Evolutionary conservation across 37 sponge, comb jelly and placozoan species (phyloP).

Genomic region (Sycon ciliatum): DNA sequence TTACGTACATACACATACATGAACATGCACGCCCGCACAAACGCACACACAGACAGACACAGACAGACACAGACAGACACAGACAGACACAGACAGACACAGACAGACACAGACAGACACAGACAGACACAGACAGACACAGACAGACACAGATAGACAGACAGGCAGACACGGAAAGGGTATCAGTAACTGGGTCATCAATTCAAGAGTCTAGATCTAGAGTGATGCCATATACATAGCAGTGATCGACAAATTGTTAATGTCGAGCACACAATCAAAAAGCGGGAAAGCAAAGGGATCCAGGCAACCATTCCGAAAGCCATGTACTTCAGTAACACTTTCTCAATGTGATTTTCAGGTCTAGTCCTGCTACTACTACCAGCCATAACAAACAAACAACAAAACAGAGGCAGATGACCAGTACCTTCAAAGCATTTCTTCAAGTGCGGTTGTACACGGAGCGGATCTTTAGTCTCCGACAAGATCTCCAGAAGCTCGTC

Average conservation of each 20-base stretch:
- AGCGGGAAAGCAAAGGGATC: neutral
- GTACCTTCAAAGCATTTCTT: slow-evolving; percentile 98
- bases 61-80: neutral
- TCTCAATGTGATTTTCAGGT: too few species aligned
- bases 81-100: slow-evolving; percentile 1
- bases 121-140: too few species aligned
- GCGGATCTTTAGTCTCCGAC: slow-evolving; percentile 90
- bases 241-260: too few species aligned
- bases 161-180: neutral
- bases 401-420: too few species aligned
- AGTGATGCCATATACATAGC: too few species aligned
- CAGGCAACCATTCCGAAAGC: too few species aligned
- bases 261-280: neutral
- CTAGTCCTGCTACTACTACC: too few species aligned
- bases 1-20: neutral
- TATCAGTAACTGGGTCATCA: neutral
- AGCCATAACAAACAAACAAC: too few species aligned
- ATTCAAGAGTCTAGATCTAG: too few species aligned
- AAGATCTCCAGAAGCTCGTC: slow-evolving; percentile 91
- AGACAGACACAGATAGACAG: too few species aligned
- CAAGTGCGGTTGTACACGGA: slow-evolving; percentile 87
- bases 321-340: too few species aligned
- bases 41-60: neutral
- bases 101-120: slow-evolving; percentile 1
- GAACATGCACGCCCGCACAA: neutral